Base-by-base conservation (phyloP, 2,113 vertebrate genomes). In the Ellobius talpinus region DNA sequence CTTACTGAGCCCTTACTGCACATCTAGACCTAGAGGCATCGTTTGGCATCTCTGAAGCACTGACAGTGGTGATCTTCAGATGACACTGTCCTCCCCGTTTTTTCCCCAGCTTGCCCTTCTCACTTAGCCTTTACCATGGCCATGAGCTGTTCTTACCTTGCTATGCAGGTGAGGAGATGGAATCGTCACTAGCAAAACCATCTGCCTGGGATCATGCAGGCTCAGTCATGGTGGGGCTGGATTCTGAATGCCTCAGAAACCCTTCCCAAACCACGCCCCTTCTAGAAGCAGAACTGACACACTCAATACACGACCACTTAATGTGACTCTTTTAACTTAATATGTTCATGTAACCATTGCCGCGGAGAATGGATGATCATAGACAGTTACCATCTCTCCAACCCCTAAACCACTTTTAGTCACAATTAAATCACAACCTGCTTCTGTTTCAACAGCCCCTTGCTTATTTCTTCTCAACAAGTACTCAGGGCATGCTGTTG, bases 401-500 rank as follows among this genome's bases (percentile, higher is more conserved):
- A 29, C 36, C 23, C n/a, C 92, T 70, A 42, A 70, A 10, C 31
- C 29, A 95, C 19, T n/a, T 79, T 81, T 90, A 79, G 42, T 61
- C 91, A 94, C 26, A 84, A n/a, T n/a, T 78, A 72, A 93, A 50
- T 90, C 55, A 85, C 29, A 92, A 36, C 96, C 68, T 87, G 45
- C 21, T 95, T 89, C 65, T 89, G 55, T 23, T 87, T 95, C 81
- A 61, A 39, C 4, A 21, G 8, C 70, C 42, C 5, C 47, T 33
- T 96, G 19, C 73, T 24, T 76, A 73, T 68, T 23, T 76, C 74
- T 66, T 85, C 58, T 36, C 73, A 52, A 78, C 24, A 87, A 33
- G 33, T 55, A 47, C 36, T 84, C 33, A 33, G 11, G 63, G 5
- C 7, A 89, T 3, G 3, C 77, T 9, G 5, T 73, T 85, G 47